phyloP scores from a whole-genome alignment of 2,888 invertebrate genomes.

The Dinocampus coccinellae region DNA sequence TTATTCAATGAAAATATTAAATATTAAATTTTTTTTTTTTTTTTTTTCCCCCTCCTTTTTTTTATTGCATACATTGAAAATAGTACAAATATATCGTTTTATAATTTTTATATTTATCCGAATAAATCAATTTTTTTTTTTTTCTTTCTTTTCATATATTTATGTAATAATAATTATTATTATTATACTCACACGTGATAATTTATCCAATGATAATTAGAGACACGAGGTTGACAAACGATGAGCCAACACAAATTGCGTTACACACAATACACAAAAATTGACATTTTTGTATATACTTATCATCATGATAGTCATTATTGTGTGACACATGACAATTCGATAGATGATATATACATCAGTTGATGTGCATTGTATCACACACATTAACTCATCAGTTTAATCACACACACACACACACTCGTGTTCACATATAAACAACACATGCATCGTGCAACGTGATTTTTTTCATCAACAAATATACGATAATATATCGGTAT shows the following conservation, averaged over 20 bases:
- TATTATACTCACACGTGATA: neutral
- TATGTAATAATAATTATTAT: neutral
- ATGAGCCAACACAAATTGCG: neutral
- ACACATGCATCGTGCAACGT: too few relatives aligned
- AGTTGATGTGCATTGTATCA: neutral
- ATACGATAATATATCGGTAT: neutral
- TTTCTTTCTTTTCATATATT: neutral
- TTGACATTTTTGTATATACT: too few relatives aligned
- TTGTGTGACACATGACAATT: slow-evolving; percentile 34
- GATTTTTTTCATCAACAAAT: too few relatives aligned
- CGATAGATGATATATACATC: slow-evolving; percentile 10
- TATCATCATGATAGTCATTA: neutral
- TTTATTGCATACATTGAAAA: too few relatives aligned
- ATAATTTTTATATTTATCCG: too few relatives aligned
- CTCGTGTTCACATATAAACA: too few relatives aligned
- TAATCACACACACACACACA: slow-evolving; percentile 30
- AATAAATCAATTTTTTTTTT: neutral
- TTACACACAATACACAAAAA: too few relatives aligned
- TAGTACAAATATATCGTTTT: too few relatives aligned
- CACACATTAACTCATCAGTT: neutral
- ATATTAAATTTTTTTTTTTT: too few relatives aligned
- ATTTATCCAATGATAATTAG: neutral
- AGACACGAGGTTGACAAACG: neutral
- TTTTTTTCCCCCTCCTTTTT: too few relatives aligned
- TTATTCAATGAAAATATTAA: too few relatives aligned